phyloP scores from a whole-genome alignment of 2,888 invertebrate genomes.

The Torymus tubicola region DNA sequence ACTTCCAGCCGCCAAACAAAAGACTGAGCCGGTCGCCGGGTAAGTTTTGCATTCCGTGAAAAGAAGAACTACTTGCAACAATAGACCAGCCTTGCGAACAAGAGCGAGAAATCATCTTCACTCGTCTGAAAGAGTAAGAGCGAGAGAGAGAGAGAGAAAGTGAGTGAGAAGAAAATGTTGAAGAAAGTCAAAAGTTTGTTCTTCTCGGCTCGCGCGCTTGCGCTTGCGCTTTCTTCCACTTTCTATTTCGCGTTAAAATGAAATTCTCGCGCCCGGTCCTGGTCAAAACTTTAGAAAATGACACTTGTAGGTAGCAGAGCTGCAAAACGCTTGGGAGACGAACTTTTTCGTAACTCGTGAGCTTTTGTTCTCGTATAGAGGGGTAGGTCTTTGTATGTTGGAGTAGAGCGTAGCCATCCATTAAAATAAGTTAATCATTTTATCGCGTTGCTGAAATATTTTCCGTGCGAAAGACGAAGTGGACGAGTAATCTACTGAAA shows the following conservation, averaged over 20 bases:
- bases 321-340: neutral
- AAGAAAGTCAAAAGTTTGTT: slow-evolving; percentile 20
- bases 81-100: too few relatives aligned
- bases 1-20: slow-evolving; percentile 21
- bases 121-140: neutral
- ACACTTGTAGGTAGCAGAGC: slow-evolving; percentile 45
- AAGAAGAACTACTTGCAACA: neutral
- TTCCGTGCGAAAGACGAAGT: neutral
- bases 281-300: slow-evolving; percentile 33
- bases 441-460: slow-evolving; percentile 40
- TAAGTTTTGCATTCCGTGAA: neutral
- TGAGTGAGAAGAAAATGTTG: neutral
- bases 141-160: neutral
- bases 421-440: slow-evolving; percentile 51
- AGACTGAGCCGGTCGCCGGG: neutral
- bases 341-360: slow-evolving; percentile 11
- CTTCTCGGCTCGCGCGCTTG: neutral
- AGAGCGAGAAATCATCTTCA: too few relatives aligned
- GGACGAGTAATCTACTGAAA: slow-evolving; percentile 7
- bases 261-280: slow-evolving; percentile 8
- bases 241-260: slow-evolving; percentile 36
- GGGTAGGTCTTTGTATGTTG: slow-evolving; percentile 2
- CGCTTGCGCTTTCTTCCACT: neutral
- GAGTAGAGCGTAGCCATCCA: neutral
- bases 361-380: neutral